Evolutionary conservation across 2,797 vertebrate genomes (phyloP).

Genomic region (Australoheros facetus): DNA sequence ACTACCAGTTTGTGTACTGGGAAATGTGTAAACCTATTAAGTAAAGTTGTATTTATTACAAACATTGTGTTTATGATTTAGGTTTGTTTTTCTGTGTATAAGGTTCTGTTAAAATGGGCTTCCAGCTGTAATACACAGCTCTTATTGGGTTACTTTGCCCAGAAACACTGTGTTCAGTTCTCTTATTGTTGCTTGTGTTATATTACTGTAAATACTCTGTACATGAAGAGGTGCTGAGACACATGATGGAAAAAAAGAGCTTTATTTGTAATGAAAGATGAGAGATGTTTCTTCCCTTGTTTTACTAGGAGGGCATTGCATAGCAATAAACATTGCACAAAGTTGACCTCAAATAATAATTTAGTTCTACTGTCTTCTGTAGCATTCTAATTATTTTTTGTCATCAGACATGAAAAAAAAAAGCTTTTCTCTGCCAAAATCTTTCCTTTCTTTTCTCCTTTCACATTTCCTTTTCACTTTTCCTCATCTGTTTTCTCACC

Average conservation of each 20-base stretch:
- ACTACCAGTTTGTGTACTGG: slow-evolving; percentile 48
- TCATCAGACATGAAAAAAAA: slow-evolving; percentile 17
- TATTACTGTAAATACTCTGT: slow-evolving; percentile 62
- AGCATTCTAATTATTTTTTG: not conserved
- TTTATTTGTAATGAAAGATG: slow-evolving; percentile 55
- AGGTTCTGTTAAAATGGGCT: slow-evolving; percentile 66
- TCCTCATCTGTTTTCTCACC: slow-evolving; percentile 3
- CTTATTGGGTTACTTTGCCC: slow-evolving; percentile 38
- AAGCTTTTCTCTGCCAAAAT: slow-evolving; percentile 7
- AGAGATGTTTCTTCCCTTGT: slow-evolving; percentile 44
- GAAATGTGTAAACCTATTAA: slow-evolving; percentile 55
- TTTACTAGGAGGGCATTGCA: slow-evolving; percentile 51
- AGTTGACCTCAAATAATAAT: slow-evolving; percentile 61
- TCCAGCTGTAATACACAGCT: slow-evolving; percentile 61
- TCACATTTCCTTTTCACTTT: slow-evolving; percentile 3
- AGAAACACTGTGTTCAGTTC: slow-evolving; percentile 62
- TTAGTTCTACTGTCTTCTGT: slow-evolving; percentile 19
- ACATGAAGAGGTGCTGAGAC: slow-evolving; percentile 38
- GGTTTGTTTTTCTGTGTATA: slow-evolving; percentile 23
- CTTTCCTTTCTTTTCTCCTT: not conserved
- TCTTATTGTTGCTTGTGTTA: slow-evolving; percentile 55
- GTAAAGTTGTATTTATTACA: slow-evolving; percentile 69
- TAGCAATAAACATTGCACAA: slow-evolving; percentile 77
- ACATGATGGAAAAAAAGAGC: slow-evolving; percentile 14
- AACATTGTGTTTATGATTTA: slow-evolving; percentile 56